Conservation (phyloP, 2,797 vertebrate species). For the Oreochromis grahami region DNA sequence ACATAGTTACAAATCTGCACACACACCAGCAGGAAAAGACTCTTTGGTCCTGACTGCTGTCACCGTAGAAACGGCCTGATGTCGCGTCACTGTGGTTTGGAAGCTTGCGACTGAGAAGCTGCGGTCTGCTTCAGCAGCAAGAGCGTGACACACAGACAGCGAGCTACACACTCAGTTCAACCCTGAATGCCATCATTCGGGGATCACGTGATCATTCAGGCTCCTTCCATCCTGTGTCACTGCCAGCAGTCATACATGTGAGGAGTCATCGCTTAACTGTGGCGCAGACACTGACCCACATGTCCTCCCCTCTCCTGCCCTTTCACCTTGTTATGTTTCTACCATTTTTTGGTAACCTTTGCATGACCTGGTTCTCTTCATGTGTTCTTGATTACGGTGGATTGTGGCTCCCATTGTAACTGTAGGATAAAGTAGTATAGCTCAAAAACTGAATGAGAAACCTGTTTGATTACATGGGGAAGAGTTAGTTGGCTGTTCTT, state of each 20-base stretch:
- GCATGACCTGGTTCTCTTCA: background rate
- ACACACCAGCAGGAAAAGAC: background rate
- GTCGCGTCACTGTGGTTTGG: constrained; percentile 50
- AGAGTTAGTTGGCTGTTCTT: background rate
- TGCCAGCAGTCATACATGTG: background rate
- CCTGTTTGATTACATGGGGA: background rate
- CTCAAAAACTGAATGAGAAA: background rate
- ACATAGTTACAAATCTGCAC: background rate
- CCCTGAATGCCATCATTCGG: constrained; percentile 13
- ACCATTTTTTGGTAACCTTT: background rate
- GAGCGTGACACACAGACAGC: background rate
- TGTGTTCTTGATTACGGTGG: background rate
- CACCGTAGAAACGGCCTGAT: constrained; percentile 34
- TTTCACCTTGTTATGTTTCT: background rate
- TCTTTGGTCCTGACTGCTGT: constrained; percentile 6
- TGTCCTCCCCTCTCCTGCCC: background rate
- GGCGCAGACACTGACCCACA: background rate
- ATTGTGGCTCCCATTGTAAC: background rate
- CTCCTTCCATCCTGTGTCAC: constrained; percentile 1
- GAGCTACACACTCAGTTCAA: constrained; percentile 1
- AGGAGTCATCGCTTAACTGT: background rate
- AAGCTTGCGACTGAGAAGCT: constrained; percentile 30
- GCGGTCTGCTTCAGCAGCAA: constrained; percentile 35
- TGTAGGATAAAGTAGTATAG: background rate
- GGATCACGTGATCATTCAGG: constrained; percentile 11